Evolutionary conservation across 2,888 invertebrate species (phyloP).

Genomic region (Thecocarcelia acutangulata): DNA sequence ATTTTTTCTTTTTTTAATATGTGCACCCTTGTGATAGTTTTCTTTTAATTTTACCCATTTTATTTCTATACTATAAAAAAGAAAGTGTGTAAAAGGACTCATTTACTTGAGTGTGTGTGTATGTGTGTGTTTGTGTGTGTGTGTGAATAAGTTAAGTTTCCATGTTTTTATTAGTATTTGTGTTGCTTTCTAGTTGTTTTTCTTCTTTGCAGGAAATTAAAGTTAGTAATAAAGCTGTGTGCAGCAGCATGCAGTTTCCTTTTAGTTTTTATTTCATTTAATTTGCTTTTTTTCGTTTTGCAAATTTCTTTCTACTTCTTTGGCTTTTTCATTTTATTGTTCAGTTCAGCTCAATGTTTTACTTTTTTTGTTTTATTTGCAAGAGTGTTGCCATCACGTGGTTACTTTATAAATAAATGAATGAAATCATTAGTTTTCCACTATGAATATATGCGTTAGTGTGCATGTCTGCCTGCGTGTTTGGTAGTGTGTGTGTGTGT

Average conservation of each 20-base stretch:
- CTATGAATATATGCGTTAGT: not conserved
- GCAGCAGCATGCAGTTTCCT: slow-evolving; percentile 63
- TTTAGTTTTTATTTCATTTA: slow-evolving; percentile 54
- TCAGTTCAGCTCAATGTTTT: not conserved
- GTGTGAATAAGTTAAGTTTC: no score
- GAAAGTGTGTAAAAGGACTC: slow-evolving; percentile 18
- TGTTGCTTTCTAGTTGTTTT: slow-evolving; percentile 20
- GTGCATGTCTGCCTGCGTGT: not conserved
- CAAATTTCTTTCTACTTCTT: slow-evolving; percentile 2
- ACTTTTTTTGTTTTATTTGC: not conserved
- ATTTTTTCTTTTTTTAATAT: slow-evolving; percentile 10
- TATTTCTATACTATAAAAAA: slow-evolving; percentile 8
- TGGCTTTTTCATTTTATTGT: slow-evolving; percentile 52
- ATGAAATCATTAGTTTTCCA: slow-evolving; percentile 68
- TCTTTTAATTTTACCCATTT: slow-evolving; percentile 11
- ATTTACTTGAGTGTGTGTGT: slow-evolving; percentile 9
- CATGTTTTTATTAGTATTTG: not conserved
- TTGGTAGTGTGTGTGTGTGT: not conserved
- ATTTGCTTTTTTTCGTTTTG: slow-evolving; percentile 9
- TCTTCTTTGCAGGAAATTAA: slow-evolving; percentile 58
- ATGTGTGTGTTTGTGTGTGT: slow-evolving; percentile 35
- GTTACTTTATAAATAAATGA: slow-evolving; percentile 71
- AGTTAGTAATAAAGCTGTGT: slow-evolving; percentile 64
- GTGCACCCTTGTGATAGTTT: no score
- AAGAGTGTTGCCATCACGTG: slow-evolving; percentile 67